Base-by-base conservation (phyloP, 2,113 vertebrate genomes). In the Corydoras sp. region DNA sequence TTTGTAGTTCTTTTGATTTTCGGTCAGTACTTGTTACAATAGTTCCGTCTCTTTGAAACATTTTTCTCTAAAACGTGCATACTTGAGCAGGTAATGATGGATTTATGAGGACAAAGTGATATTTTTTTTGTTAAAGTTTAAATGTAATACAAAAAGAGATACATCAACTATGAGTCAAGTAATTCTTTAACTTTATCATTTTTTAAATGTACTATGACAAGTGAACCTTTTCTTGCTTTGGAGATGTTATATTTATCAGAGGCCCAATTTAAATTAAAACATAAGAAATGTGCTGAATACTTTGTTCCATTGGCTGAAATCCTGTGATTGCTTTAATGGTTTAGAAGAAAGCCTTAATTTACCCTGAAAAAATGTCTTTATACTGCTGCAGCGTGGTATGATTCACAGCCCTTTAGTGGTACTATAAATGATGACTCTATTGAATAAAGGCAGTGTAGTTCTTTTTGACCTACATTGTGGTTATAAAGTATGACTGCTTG, bases 261-360 rank as follows among this genome's bases (percentile, higher is more conserved):
- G 3, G 10, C 3, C 49, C 30, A 53, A 61, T 4, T 31, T 6
- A 10, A 53, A 53, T 53, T 53, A 0, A 4, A 12, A 3, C 11
- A 4, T 12, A 53, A 53, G 10, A 53, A 53, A 14, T 53, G 51
- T 53, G 10, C 51, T 14, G 1, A 12, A 53, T 12, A 48, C 15
- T 24, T 1, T 4, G 24, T n/a, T 2, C 11, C 9, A 10, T 63
- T 31, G 5, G 11, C 14, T 13, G 8, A 35, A 2, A 24, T 60
- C 31, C 14, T 10, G 29, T 15, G 50, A 31, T 11, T 24, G n/a
- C 10, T 7, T 24, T 13, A 72, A 31, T 48, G 62, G 12, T 11
- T 49, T 72, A 32, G 5, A 5, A 43, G 64, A 67, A 60, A 18
- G 29, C 29, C 24, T 59, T 66, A 11, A 58, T 54, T 60, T 60